Conservation (phyloP, 2,113 vertebrate genomes). For the Zingel zingel region DNA sequence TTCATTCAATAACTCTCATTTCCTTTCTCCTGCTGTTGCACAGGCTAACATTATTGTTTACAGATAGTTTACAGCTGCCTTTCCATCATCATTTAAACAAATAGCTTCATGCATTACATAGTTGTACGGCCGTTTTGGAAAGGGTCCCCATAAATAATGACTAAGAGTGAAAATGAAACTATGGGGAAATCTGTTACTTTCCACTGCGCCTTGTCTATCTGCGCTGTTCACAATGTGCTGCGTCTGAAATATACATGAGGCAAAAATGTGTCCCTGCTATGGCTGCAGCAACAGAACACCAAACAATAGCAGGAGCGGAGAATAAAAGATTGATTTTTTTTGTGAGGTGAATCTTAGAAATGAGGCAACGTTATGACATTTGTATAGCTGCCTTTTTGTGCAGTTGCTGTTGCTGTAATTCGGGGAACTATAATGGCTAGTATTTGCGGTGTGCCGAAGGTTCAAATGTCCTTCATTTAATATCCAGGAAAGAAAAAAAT, state of each 20-base stretch:
- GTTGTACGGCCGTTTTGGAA: conserved; percentile 61
- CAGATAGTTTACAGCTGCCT: conserved; percentile 47
- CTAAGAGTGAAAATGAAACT: conserved; percentile 69
- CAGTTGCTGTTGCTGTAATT: conserved; percentile 26
- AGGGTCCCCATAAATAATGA: conserved; percentile 71
- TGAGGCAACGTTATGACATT: conserved; percentile 50
- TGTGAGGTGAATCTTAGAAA: conserved; percentile 54
- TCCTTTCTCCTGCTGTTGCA: conserved; percentile 2
- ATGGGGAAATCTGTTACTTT: conserved; percentile 70
- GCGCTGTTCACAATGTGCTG: conserved; percentile 57
- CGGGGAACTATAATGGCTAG: conserved; percentile 30
- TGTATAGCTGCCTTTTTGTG: conserved; percentile 40
- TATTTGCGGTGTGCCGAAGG: conserved; percentile 27
- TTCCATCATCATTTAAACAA: conserved; percentile 70
- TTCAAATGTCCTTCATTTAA: conserved; percentile 70
- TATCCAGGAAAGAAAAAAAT: conserved; percentile 60
- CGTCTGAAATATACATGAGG: conserved; percentile 79
- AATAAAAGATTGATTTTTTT: conserved; percentile 41
- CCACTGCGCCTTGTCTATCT: conserved; percentile 41
- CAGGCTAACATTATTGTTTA: conserved; percentile 52
- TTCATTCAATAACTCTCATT: conserved; percentile 28
- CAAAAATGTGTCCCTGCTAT: conserved; percentile 57
- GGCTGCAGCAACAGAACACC: conserved; percentile 17
- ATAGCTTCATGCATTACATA: conserved; percentile 67
- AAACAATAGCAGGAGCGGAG: conserved; percentile 9